Evolutionary conservation across 2,113 vertebrate genomes (phyloP).

Genomic region (Melanostigma gelatinosum): DNA sequence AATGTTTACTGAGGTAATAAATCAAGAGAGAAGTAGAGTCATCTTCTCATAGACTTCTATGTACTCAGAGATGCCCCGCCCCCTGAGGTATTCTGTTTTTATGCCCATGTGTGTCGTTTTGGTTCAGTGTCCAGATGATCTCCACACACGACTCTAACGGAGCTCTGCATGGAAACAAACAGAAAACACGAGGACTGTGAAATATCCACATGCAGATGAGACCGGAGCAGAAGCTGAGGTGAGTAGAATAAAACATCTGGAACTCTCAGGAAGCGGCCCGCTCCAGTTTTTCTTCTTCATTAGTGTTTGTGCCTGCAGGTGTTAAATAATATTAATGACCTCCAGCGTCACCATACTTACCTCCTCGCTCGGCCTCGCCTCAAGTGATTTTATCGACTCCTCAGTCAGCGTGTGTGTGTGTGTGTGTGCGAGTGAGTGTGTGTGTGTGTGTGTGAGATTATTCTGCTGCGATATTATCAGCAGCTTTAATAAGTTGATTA

Average conservation of each 20-base stretch:
- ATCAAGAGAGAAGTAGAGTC: too few relatives aligned
- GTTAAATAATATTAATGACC: slow-evolving; percentile 99
- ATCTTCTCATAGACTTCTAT: too few relatives aligned
- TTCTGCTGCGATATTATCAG: slow-evolving; percentile 96
- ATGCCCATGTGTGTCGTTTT: neutral
- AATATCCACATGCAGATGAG: neutral
- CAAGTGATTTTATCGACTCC: slow-evolving; percentile 70
- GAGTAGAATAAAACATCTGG: slow-evolving; percentile 6
- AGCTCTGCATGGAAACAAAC: neutral
- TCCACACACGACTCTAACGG: neutral
- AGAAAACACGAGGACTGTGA: neutral
- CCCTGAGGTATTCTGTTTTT: too few relatives aligned
- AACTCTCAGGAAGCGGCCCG: slow-evolving; percentile 43
- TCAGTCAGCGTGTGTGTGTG: slow-evolving; percentile 31
- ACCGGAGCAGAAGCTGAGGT: neutral
- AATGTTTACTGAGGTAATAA: too few relatives aligned
- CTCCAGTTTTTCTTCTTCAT: slow-evolving; percentile 92
- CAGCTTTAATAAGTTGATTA: slow-evolving; percentile 99
- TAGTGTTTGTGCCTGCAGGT: slow-evolving; percentile 89
- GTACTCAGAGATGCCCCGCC: too few relatives aligned
- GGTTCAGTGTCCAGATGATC: neutral
- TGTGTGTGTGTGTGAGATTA: slow-evolving; percentile 77
- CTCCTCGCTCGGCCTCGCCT: slow-evolving; percentile 82
- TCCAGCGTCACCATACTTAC: slow-evolving; percentile 91
- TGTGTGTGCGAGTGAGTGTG: slow-evolving; percentile 31